A percentile compares a stretch with the other conserved stretches of the same genome.
These are phyloP conservation scores for Ferdinandea cuprea DNA, from an alignment of 2,888 invertebrate genomes.

Conservation along the genomic window DNA sequence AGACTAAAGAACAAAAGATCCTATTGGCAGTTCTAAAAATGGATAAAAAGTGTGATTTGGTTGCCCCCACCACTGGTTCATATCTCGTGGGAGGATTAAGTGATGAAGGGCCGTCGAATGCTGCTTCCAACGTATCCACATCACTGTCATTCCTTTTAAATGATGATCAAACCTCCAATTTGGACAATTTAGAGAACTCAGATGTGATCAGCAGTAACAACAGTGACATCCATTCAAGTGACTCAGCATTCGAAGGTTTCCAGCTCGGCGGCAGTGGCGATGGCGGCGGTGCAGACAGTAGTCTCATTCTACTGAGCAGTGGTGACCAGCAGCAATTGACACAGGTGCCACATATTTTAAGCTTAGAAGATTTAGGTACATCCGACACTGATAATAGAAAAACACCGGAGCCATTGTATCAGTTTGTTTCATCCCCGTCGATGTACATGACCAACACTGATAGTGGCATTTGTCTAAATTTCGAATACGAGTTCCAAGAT, in stretches of 20 bases:
- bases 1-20: constrained; percentile 1
- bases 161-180: constrained; percentile 60
- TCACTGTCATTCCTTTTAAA: constrained; percentile 52
- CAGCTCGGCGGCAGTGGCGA: constrained; percentile 31
- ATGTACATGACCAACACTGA: constrained; percentile 70
- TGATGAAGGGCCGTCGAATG: constrained; percentile 44
- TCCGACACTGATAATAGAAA: constrained; percentile 47
- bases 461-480: constrained; percentile 80
- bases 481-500: constrained; percentile 82
- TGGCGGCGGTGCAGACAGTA: constrained; percentile 32
- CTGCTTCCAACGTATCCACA: constrained; percentile 8
- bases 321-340: constrained; percentile 65
- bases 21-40: constrained; percentile 41
- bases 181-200: constrained; percentile 66
- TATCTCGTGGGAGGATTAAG: constrained; percentile 67
- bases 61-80: constrained; percentile 43
- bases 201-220: constrained; percentile 66
- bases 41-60: constrained; percentile 58
- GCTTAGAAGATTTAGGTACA: constrained; percentile 66
- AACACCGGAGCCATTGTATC: constrained; percentile 57
- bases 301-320: constrained; percentile 36
- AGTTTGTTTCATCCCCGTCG: constrained; percentile 63
- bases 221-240: constrained; percentile 67
- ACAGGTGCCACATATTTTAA: constrained; percentile 74
- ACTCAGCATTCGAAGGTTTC: constrained; percentile 65